phyloP scores from a whole-genome alignment of 2,888 invertebrate species.

The Hypena proboscidalis region DNA sequence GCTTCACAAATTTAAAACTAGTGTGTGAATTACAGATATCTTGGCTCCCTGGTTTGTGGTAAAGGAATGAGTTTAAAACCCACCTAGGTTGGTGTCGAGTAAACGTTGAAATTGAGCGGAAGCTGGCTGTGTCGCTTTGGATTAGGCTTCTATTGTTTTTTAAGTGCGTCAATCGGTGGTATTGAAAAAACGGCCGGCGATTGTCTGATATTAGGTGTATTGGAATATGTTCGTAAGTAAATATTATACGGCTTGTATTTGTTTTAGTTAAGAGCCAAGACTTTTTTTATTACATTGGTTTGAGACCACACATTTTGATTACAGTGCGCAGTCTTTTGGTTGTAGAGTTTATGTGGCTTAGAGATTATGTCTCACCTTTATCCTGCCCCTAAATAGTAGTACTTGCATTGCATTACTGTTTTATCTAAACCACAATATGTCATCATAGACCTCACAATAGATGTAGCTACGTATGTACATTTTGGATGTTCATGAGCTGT shows the following conservation, averaged over 20 bases:
- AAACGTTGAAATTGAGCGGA: constrained; percentile 63
- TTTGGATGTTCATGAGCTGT: too few relatives aligned
- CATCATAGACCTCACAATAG: too few relatives aligned
- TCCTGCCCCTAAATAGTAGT: too few relatives aligned
- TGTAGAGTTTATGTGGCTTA: too few relatives aligned
- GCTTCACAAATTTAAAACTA: not conserved
- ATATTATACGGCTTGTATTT: not conserved
- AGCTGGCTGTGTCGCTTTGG: constrained; percentile 50
- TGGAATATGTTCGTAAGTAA: not conserved
- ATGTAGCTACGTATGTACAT: too few relatives aligned
- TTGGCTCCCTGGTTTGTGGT: constrained; percentile 23
- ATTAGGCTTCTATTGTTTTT: constrained; percentile 52
- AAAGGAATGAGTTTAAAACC: constrained; percentile 62
- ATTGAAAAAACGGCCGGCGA: constrained; percentile 14
- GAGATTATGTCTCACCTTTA: too few relatives aligned
- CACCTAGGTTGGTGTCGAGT: constrained; percentile 53
- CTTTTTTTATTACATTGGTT: not conserved
- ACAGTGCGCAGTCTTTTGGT: too few relatives aligned
- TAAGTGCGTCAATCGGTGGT: constrained; percentile 37
- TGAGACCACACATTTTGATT: too few relatives aligned
- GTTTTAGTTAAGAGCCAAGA: not conserved
- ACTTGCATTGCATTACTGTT: too few relatives aligned
- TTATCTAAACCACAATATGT: too few relatives aligned
- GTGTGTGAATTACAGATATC: constrained; percentile 3
- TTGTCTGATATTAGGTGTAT: not conserved